Base-by-base conservation (phyloP, 2,888 invertebrate species). In the Pilophorus perplexus region DNA sequence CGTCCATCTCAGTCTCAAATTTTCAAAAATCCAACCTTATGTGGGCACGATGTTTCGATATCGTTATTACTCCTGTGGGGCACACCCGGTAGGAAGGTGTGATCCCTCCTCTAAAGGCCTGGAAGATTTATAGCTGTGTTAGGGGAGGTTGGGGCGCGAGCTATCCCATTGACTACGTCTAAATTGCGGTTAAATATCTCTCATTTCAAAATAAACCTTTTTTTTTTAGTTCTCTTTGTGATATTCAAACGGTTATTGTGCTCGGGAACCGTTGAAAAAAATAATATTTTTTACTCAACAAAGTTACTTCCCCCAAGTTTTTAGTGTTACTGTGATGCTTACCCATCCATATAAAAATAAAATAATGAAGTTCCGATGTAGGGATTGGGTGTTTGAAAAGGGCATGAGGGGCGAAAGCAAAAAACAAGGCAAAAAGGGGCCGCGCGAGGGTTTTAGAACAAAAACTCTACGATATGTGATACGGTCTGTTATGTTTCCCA, bases 111-210 rank as follows among this genome's bases (percentile, higher is more conserved):
- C 12, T 4, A 22, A 42, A 59, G 23, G 20, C 5, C 3, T 8
- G 3, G 18, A 16, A 59, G 59, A 59, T 59, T 42, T 59, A 59
- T 59, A 27, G 59, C 40, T n/a, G 12, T 27, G 40, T 33, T 14
- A 42, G 59, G 38, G 55, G 27, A 59, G 14, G 5, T 28, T 2
- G 16, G 59, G 59, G 59, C 59, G 59, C 42, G 59, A 59, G 59
- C 59, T 10, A 18, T 38, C 20, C 27, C 52, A 40, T 57, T 38
- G 10, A 42, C 14, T 20, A 14, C 59, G 4, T n/a, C 59, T 22
- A 59, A 59, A 59, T 59, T 59, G 59, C 59, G 59, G 59, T 59
- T 59, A 59, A 59, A 59, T 59, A 59, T 55, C 59, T 59, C 27
- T n/a, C 42, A 59, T 59, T 42, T 42, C 42, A 38, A 23, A 44